Evolutionary conservation across 2,797 vertebrate species (phyloP).

Genomic region (Coregonus sp.): DNA sequence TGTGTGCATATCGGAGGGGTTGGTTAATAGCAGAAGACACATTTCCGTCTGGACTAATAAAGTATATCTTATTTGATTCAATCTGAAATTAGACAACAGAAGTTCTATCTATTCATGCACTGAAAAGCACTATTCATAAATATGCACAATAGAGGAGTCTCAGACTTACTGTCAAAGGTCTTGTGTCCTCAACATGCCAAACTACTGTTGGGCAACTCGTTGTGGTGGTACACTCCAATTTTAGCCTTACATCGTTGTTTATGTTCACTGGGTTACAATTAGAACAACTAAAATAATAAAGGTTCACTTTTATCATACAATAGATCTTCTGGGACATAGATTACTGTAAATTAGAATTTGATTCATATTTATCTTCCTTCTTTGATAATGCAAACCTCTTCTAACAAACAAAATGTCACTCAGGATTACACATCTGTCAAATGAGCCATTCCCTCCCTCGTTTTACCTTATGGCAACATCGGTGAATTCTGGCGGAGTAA

Average conservation of each 20-base stretch:
- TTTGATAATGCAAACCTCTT: background rate
- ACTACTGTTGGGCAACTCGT: conserved; percentile 41
- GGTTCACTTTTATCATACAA: background rate
- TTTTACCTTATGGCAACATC: conserved; percentile 70
- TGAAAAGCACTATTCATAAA: background rate
- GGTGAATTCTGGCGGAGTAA: conserved; percentile 66
- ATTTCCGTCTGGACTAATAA: background rate
- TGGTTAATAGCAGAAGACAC: background rate
- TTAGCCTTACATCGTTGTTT: conserved; percentile 28
- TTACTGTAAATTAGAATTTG: background rate
- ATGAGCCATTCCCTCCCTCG: background rate
- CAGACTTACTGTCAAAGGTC: conserved; percentile 57
- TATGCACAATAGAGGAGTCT: conserved; percentile 33
- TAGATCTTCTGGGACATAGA: background rate
- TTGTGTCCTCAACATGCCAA: conserved; percentile 71
- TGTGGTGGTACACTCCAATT: conserved; percentile 24
- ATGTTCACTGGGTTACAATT: conserved; percentile 24
- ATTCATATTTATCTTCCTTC: background rate
- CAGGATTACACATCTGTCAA: background rate
- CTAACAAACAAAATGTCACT: background rate
- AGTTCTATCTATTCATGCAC: background rate
- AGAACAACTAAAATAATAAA: conserved; percentile 37
- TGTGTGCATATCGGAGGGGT: background rate
- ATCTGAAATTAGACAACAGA: background rate
- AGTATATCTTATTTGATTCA: background rate